Percentiles rank a stretch among this genome's conserved stretches.
Conservation (phyloP, 2,888 invertebrate genomes). For the Monopis laevigella region DNA sequence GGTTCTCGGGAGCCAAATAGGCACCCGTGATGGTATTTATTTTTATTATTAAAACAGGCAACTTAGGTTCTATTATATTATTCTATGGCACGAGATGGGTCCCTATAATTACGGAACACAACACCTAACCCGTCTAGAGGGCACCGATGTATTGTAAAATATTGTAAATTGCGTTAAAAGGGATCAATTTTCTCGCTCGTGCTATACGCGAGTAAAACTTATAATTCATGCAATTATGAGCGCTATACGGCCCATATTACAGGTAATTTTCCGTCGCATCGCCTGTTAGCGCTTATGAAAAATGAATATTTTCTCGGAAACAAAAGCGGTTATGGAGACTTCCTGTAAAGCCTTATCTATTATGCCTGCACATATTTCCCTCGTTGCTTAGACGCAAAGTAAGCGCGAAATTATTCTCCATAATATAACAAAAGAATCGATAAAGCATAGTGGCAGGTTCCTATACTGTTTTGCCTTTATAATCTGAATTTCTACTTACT, state of each 20-base stretch:
- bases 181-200: conserved; percentile 34
- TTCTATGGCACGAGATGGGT: no score
- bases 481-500: no score
- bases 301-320: conserved; percentile 50
- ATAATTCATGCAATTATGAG: conserved; percentile 38
- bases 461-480: no score
- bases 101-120: no score
- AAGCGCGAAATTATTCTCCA: conserved; percentile 52
- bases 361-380: conserved; percentile 24
- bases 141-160: conserved; percentile 29
- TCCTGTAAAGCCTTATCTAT: conserved; percentile 41
- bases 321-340: conserved; percentile 50
- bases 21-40: no score
- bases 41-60: no score
- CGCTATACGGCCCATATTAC: conserved; percentile 32
- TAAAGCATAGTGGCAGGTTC: conserved; percentile 1
- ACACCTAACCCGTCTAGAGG: conserved; percentile 23
- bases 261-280: conserved; percentile 42
- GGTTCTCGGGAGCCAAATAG: no score
- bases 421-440: conserved; percentile 28
- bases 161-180: conserved; percentile 33
- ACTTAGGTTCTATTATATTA: no score
- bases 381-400: conserved; percentile 48
- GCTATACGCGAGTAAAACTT: conserved; percentile 24
- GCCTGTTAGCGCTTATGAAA: conserved; percentile 31